Conservation (phyloP, 2,888 invertebrate genomes). For the Melieria crassipennis region DNA sequence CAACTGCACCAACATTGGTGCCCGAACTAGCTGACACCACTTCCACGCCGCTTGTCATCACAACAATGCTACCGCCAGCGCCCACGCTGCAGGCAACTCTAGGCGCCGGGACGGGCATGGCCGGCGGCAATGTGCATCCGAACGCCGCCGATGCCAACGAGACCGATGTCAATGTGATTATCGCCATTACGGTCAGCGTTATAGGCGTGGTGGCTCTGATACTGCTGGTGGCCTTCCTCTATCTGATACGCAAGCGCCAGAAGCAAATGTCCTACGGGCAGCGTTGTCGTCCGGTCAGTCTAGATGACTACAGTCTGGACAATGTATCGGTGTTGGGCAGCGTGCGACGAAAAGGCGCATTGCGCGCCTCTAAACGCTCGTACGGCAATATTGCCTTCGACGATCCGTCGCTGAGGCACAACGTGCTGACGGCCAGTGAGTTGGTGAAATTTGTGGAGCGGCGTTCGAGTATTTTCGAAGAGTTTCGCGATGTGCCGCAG, state of each 20-base stretch:
- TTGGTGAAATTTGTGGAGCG: slow-evolving; percentile 79
- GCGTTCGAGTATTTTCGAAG: slow-evolving; percentile 78
- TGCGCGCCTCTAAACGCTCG: slow-evolving; percentile 83
- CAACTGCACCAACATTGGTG: slow-evolving; percentile 40
- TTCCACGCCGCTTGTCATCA: slow-evolving; percentile 13
- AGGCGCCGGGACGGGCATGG: slow-evolving; percentile 33
- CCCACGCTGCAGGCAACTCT: slow-evolving; percentile 29
- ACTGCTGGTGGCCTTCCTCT: slow-evolving; percentile 78
- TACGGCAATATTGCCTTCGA: slow-evolving; percentile 93
- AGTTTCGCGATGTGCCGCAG: slow-evolving; percentile 84
- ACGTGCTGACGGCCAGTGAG: slow-evolving; percentile 79
- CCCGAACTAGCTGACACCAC: slow-evolving; percentile 36
- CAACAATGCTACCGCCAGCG: slow-evolving; percentile 33
- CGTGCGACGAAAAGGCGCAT: slow-evolving; percentile 79
- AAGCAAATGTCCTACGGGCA: slow-evolving; percentile 85
- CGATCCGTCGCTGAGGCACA: slow-evolving; percentile 79
- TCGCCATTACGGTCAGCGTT: slow-evolving; percentile 83
- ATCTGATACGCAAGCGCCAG: slow-evolving; percentile 83
- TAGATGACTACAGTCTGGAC: slow-evolving; percentile 90
- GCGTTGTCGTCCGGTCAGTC: slow-evolving; percentile 86
- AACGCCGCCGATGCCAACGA: slow-evolving; percentile 50
- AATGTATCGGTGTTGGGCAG: slow-evolving; percentile 85
- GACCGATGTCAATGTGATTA: slow-evolving; percentile 76
- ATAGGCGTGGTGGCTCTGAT: slow-evolving; percentile 82
- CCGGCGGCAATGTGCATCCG: slow-evolving; percentile 48